These are phyloP conservation scores for Numenius arquata DNA, from an alignment of 2,113 vertebrate species.

Conservation along the genomic window DNA sequence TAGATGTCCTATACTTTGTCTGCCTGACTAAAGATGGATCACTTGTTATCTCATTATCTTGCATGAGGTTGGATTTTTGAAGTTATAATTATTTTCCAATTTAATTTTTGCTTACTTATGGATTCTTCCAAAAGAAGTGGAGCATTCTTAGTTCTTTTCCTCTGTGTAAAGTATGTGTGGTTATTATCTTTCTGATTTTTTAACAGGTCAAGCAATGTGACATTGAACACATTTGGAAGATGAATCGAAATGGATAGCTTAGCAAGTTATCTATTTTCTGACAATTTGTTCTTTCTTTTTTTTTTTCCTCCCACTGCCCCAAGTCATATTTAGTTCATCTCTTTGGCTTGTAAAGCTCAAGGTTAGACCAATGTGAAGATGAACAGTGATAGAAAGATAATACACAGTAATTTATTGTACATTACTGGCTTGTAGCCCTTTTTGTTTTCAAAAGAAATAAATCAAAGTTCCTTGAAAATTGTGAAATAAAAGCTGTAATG, in stretches of 20 bases:
- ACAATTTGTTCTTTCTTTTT: background rate
- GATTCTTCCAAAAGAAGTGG: background rate
- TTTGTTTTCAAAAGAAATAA: background rate
- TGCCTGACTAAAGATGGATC: background rate
- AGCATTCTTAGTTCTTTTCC: background rate
- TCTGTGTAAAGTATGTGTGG: background rate
- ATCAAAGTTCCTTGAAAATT: background rate
- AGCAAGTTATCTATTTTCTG: background rate
- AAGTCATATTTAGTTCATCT: background rate
- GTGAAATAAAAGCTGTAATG: background rate
- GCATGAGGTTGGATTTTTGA: background rate
- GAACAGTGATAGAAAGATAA: background rate
- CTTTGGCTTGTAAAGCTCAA: background rate
- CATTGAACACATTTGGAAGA: background rate
- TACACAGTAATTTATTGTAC: background rate
- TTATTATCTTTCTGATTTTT: background rate
- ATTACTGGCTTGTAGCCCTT: background rate
- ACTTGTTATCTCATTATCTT: background rate
- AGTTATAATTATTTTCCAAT: background rate
- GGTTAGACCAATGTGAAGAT: constrained; percentile 24
- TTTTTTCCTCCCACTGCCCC: background rate
- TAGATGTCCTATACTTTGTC: background rate
- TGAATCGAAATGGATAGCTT: background rate
- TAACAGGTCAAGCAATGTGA: background rate
- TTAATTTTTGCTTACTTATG: background rate